Percentiles rank a stretch among this genome's conserved stretches.
Evolutionary conservation across 2,113 vertebrate species (phyloP).

Genomic region (Ochotona princeps): DNA sequence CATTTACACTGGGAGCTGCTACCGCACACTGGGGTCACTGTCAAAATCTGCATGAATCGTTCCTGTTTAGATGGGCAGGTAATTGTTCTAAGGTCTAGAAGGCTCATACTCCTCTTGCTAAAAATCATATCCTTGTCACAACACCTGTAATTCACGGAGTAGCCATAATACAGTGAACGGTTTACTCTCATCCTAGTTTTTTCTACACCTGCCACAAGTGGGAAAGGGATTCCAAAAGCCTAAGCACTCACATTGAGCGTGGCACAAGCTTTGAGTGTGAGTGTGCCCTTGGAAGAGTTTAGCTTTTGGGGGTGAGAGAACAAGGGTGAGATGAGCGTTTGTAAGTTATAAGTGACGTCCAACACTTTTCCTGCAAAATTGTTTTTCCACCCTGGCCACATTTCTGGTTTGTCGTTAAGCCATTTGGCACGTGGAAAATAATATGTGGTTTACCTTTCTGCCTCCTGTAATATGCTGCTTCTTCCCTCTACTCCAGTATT

Average conservation of each 20-base stretch:
- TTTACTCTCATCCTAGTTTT: not conserved
- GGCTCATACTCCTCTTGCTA: slow-evolving; percentile 32
- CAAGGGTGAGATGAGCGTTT: not conserved
- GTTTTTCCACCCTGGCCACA: not conserved
- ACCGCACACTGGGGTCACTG: not conserved
- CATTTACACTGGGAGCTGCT: not conserved
- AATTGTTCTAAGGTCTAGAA: slow-evolving; percentile 12
- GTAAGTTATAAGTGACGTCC: not conserved
- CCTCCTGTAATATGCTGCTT: not conserved
- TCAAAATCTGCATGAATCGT: slow-evolving; percentile 41
- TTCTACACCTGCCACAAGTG: not conserved
- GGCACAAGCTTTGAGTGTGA: not conserved
- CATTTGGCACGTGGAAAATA: not conserved
- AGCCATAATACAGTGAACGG: not conserved
- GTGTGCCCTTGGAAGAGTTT: not conserved
- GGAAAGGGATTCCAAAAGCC: slow-evolving; percentile 13
- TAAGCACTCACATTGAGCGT: not conserved
- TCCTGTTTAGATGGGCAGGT: slow-evolving; percentile 33
- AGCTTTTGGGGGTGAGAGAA: not conserved
- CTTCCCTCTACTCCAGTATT: not conserved
- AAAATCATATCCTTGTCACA: not conserved
- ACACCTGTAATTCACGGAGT: not conserved
- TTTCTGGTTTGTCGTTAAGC: slow-evolving; percentile 20
- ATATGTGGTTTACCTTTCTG: slow-evolving; percentile 18
- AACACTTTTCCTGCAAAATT: not conserved